Conservation (phyloP, 2,797 vertebrate genomes). For the Lacerta bilineata region DNA sequence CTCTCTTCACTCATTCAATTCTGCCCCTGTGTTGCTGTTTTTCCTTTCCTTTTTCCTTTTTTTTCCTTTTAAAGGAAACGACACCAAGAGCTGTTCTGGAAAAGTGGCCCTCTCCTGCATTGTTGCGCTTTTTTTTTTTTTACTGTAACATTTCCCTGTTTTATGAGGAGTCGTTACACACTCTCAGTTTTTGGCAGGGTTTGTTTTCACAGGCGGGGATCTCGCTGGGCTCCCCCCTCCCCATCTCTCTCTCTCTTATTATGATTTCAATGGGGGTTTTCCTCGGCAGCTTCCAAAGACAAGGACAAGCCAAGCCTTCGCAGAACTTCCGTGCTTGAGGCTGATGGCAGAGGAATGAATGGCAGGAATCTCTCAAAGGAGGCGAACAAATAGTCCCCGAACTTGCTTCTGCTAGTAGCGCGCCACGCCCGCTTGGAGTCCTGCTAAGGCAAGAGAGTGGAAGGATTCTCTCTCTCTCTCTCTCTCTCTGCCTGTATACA, state of each 20-base stretch:
- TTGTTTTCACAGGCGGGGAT: constrained; percentile 73
- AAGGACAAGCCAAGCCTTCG: constrained; percentile 63
- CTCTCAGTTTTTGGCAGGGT: constrained; percentile 62
- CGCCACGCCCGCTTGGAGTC: constrained; percentile 58
- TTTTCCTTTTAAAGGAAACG: constrained; percentile 20
- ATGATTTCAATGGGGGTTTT: constrained; percentile 58
- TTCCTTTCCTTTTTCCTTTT: not conserved
- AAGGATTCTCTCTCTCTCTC: not conserved
- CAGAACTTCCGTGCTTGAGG: constrained; percentile 62
- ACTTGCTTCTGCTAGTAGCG: constrained; percentile 42
- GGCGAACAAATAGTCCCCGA: constrained; percentile 85
- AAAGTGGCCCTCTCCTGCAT: constrained; percentile 59
- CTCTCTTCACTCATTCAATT: not conserved
- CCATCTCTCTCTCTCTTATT: not conserved
- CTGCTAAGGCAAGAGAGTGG: not conserved
- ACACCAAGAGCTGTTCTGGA: constrained; percentile 51
- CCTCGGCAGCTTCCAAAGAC: constrained; percentile 62
- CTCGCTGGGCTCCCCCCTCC: not conserved
- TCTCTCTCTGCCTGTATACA: not conserved
- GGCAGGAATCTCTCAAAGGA: constrained; percentile 62
- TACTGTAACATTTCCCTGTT: constrained; percentile 72
- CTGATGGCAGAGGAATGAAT: constrained; percentile 62
- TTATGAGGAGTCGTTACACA: constrained; percentile 73
- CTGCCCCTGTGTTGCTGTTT: not conserved
- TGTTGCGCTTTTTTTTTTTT: constrained; percentile 62